phyloP scores from a whole-genome alignment of 2,113 vertebrate genomes.

The Indicator maculatus region DNA sequence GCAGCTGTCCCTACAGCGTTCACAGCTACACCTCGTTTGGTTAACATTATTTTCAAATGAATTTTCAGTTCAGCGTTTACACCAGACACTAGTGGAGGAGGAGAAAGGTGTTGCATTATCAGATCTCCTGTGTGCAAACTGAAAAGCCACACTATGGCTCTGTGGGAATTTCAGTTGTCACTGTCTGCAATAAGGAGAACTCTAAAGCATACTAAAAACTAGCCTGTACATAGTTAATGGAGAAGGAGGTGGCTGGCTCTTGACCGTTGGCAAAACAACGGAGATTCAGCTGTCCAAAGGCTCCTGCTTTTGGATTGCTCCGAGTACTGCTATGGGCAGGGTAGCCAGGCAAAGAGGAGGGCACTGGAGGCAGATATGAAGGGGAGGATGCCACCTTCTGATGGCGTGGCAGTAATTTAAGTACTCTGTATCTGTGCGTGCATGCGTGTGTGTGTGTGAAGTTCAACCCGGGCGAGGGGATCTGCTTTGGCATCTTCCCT shows the following conservation, averaged over 20 bases:
- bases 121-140: neutral
- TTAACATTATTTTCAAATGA: constrained; percentile 25
- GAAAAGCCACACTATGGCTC: neutral
- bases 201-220: constrained; percentile 16
- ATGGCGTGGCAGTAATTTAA: constrained; percentile 24
- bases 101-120: neutral
- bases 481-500: constrained; percentile 46
- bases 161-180: constrained; percentile 7
- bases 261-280: neutral
- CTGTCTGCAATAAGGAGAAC: constrained; percentile 47
- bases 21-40: constrained; percentile 38
- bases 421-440: constrained; percentile 22
- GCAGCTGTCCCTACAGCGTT: constrained; percentile 8
- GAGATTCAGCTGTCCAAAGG: neutral
- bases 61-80: constrained; percentile 47
- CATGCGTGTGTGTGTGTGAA: neutral
- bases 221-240: constrained; percentile 51
- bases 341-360: neutral
- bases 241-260: neutral
- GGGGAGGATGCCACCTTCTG: neutral
- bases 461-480: constrained; percentile 23
- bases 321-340: neutral
- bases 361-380: neutral
- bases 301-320: neutral
- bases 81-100: neutral